These are phyloP conservation scores for Cryptoleucopteryx plumbea DNA, from an alignment of 2,113 vertebrate genomes.

Conservation along the genomic window DNA sequence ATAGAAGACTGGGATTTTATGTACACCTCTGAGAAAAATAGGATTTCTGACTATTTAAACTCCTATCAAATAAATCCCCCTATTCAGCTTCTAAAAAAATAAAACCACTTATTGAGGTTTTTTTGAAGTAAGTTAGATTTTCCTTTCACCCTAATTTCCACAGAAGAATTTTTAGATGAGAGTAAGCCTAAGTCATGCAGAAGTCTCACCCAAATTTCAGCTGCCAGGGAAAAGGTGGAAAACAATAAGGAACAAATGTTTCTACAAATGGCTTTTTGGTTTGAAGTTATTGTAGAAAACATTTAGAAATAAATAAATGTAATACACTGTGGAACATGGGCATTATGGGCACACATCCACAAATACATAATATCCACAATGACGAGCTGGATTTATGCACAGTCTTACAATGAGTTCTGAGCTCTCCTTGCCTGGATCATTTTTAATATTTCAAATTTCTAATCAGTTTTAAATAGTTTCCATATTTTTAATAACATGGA, in stretches of 20 bases:
- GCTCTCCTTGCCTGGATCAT: neutral
- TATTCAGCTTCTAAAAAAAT: neutral
- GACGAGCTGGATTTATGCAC: neutral
- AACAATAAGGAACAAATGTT: neutral
- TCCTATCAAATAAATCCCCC: neutral
- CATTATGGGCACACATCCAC: neutral
- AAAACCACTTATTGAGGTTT: neutral
- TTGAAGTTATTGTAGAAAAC: neutral
- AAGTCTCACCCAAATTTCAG: neutral
- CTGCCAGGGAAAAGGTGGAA: neutral
- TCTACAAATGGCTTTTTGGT: neutral
- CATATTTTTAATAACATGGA: neutral
- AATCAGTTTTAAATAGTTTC: neutral
- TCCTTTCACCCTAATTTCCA: neutral
- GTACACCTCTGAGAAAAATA: neutral
- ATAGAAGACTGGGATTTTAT: neutral
- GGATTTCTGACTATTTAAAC: neutral
- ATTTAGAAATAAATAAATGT: neutral
- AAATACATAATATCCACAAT: neutral
- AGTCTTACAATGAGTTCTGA: neutral
- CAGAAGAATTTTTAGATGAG: neutral
- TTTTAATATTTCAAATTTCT: neutral
- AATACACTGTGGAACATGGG: neutral
- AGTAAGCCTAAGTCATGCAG: neutral
- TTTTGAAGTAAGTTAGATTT: neutral